Percentiles rank a stretch among this genome's conserved stretches.
phyloP scores from a whole-genome alignment of 1,140 invertebrate species.

The Globodera ellingtonae region DNA sequence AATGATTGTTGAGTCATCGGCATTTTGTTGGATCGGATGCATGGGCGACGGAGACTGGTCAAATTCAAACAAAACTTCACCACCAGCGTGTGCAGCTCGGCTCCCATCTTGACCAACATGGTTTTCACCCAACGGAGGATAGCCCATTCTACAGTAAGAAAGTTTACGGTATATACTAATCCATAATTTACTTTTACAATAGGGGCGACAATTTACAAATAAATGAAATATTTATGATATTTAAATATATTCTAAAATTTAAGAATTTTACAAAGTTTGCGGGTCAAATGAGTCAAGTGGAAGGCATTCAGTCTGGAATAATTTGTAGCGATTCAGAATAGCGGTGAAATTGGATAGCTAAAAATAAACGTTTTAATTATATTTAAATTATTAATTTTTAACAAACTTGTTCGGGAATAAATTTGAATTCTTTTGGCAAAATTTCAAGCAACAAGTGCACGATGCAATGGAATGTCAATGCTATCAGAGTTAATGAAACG shows the following conservation, averaged over 20 bases:
- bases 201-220: no score
- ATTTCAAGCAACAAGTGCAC: slow-evolving; percentile 6
- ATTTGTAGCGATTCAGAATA: slow-evolving; percentile 15
- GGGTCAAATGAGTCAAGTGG: slow-evolving; percentile 56
- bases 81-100: not conserved
- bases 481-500: slow-evolving; percentile 10
- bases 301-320: slow-evolving; percentile 41
- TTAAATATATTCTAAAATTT: not conserved
- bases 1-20: slow-evolving; percentile 6
- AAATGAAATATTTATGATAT: not conserved
- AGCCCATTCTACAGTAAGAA: not conserved
- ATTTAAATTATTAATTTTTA: not conserved
- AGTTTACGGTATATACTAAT: not conserved
- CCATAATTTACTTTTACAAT: no score
- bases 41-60: slow-evolving; percentile 17
- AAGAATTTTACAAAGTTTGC: slow-evolving; percentile 29
- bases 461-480: slow-evolving; percentile 10
- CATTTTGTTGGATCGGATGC: not conserved
- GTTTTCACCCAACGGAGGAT: not conserved
- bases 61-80: slow-evolving; percentile 6
- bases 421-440: slow-evolving; percentile 37
- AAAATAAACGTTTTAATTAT: slow-evolving; percentile 14
- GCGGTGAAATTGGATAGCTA: slow-evolving; percentile 36
- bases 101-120: not conserved
- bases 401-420: slow-evolving; percentile 32